These are phyloP conservation scores for Ploceus nigricollis DNA, from an alignment of 2,113 vertebrate genomes.

Conservation along the genomic window DNA sequence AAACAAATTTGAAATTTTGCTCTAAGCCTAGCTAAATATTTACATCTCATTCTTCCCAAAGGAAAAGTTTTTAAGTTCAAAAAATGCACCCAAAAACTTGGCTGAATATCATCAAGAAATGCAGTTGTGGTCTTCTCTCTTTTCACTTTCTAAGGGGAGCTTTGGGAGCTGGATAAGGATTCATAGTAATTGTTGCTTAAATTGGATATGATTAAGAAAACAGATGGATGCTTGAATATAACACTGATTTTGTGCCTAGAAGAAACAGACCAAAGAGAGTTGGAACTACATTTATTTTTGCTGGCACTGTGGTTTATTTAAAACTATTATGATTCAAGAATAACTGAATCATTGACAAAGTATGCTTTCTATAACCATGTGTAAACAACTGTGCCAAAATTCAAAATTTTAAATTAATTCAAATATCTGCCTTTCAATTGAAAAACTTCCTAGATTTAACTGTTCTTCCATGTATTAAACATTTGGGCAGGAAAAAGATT, in stretches of 20 bases:
- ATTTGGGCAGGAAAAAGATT: slow-evolving; percentile 36
- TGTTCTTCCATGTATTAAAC: slow-evolving; percentile 7
- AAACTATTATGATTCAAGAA: slow-evolving; percentile 50
- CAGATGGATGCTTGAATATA: slow-evolving; percentile 43
- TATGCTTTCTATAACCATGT: slow-evolving; percentile 26
- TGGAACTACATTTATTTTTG: slow-evolving; percentile 54
- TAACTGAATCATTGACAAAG: slow-evolving; percentile 58
- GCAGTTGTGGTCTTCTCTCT: background rate
- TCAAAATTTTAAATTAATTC: slow-evolving; percentile 50
- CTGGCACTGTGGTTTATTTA: slow-evolving; percentile 41
- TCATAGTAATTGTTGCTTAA: slow-evolving; percentile 1
- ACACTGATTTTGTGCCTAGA: slow-evolving; percentile 32
- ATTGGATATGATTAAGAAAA: slow-evolving; percentile 47
- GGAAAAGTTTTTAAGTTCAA: background rate
- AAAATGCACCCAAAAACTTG: background rate
- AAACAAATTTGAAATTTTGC: background rate
- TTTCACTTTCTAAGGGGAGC: background rate
- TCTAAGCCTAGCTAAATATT: background rate
- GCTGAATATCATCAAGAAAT: background rate
- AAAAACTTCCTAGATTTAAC: slow-evolving; percentile 17
- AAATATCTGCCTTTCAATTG: slow-evolving; percentile 47
- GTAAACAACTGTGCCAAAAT: slow-evolving; percentile 51
- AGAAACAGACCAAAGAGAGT: slow-evolving; percentile 19
- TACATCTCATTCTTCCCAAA: background rate
- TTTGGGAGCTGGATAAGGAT: background rate